A percentile compares a stretch with the other conserved stretches of the same genome.
phyloP scores from a whole-genome alignment of 2,888 invertebrate species.

The Himalopsyche tibetana region DNA sequence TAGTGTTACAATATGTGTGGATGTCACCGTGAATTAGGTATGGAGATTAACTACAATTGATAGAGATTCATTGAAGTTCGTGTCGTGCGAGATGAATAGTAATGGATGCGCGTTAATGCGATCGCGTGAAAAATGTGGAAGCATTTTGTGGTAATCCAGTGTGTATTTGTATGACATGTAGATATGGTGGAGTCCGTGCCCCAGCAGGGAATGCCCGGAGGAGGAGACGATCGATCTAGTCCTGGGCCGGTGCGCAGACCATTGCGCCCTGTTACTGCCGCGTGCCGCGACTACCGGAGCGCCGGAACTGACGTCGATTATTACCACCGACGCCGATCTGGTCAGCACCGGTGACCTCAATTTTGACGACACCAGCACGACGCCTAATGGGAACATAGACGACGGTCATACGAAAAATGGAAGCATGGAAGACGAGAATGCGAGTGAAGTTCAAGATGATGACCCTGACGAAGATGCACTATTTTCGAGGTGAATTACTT shows the following conservation, averaged over 20 bases:
- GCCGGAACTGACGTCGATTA: conserved; percentile 66
- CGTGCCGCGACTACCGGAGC: conserved; percentile 67
- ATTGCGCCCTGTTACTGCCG: conserved; percentile 78
- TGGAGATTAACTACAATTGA: conserved; percentile 74
- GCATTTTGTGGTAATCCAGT: conserved; percentile 47
- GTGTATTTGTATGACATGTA: conserved; percentile 67
- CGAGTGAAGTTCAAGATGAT: conserved; percentile 47
- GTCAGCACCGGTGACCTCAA: conserved; percentile 77
- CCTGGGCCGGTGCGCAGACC: conserved; percentile 84
- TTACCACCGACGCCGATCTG: conserved; percentile 70
- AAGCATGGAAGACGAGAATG: conserved; percentile 48
- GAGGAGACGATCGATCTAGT: conserved; percentile 85
- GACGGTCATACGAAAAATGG: conserved; percentile 49
- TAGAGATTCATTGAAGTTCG: conserved; percentile 66
- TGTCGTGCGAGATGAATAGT: conserved; percentile 63
- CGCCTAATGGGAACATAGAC: conserved; percentile 53
- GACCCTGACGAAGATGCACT: conserved; percentile 44
- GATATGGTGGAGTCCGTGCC: conserved; percentile 91
- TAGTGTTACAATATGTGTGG: conserved; percentile 71
- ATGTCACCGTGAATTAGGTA: conserved; percentile 72
- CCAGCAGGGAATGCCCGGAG: conserved; percentile 87
- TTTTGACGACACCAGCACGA: conserved; percentile 72
- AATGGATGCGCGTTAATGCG: conserved; percentile 59
- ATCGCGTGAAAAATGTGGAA: conserved; percentile 52
- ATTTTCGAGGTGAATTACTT: conserved; percentile 26